Conservation (phyloP, 2,113 vertebrate species). For the Furnarius figulus region DNA sequence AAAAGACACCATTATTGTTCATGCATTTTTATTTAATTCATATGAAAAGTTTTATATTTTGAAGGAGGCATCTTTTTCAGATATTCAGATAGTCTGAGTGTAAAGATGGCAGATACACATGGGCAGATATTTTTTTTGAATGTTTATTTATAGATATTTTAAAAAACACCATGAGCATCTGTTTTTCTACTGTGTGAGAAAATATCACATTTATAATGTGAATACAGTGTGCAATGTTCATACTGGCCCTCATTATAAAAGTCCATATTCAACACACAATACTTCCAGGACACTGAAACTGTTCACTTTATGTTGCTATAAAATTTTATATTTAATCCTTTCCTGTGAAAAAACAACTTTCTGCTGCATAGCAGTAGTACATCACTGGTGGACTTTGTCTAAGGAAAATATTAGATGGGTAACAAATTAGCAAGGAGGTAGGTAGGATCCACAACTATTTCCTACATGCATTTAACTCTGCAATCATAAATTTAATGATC, state of each 20-base stretch:
- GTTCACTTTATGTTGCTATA: not conserved
- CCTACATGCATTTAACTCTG: not conserved
- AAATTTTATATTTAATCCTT: not conserved
- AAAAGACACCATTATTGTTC: not conserved
- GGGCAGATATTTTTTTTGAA: not conserved
- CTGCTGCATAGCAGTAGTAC: not conserved
- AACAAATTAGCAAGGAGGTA: not conserved
- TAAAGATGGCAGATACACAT: not conserved
- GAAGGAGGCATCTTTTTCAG: not conserved
- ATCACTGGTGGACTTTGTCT: not conserved
- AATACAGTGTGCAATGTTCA: not conserved
- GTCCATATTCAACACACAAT: not conserved
- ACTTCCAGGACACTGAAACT: not conserved
- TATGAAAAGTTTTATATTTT: not conserved
- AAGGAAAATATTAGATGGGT: not conserved
- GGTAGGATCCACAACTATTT: not conserved
- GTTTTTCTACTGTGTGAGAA: not conserved
- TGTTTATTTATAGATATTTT: not conserved
- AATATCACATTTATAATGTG: not conserved
- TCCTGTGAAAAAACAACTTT: not conserved
- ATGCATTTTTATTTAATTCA: not conserved
- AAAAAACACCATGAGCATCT: rapidly evolving
- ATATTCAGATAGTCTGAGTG: not conserved
- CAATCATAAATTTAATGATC: not conserved
- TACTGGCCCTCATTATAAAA: not conserved